Evolutionary conservation across 2,888 invertebrate genomes (phyloP), one percentile per base, ranked within the genome.

Genomic region (Metellina segmentata): DNA sequence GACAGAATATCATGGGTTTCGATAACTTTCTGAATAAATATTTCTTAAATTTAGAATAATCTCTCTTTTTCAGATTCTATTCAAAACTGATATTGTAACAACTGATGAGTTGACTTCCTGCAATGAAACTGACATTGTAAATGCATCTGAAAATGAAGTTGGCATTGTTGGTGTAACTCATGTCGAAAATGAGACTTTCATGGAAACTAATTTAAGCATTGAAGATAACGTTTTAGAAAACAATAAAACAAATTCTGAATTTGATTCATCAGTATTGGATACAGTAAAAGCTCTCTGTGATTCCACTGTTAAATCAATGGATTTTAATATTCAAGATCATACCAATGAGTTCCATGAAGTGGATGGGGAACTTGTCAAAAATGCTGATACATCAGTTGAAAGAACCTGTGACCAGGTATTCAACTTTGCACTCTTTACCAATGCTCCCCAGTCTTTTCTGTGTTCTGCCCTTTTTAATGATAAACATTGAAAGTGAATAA

Each of bases 41-140:
- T 34, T 34, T 34, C 4, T 34, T 34, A 69, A 69, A n/a, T n/a
- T 69, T 69, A 16, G 11, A 5, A 0, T 51, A 16, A 69, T 69
- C 13, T 79, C 13, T 52, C n/a, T n/a, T 49, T 72, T 72, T 4
- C 72, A 82, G 82, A 61, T 49, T 19, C 7, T 82, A 19, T 72
- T 82, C 52, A 51, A 82, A 72, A 71, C 82, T 52, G 71, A 82
- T 19, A 20, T 82, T 51, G 16, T 52, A 6, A 7, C 72, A n/a
- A 51, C 72, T n/a, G 7, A 71, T 71, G 7, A 51, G 8, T 16
- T 16, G 4, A 13, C 11, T 34, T 34, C 34, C 34, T 34, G 34
- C 34, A 34, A 34, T 48, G 16, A 75, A 75, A 75, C 9, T 34
- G 75, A 75, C 11, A 9, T 75, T 13, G 1, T 16, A n/a, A 20